Evolutionary conservation across 1,140 invertebrate genomes (phyloP).

Genomic region (Philotrypesis tridentata): DNA sequence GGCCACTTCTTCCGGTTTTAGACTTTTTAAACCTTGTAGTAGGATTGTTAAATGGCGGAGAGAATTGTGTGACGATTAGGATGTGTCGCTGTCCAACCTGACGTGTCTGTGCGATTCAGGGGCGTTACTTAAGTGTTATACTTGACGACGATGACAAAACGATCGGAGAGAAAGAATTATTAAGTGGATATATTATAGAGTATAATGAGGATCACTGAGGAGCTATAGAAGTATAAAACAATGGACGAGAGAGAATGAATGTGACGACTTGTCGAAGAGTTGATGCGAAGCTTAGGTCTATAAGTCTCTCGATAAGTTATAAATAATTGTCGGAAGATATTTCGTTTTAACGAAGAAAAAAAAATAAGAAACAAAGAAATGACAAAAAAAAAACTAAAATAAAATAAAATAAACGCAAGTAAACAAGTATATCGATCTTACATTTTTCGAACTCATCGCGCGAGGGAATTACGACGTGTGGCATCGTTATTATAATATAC

Average conservation of each 20-base stretch:
- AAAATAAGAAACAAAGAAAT: background rate
- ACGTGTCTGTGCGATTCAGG: background rate
- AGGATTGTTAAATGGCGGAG: conserved; percentile 30
- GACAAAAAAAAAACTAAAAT: background rate
- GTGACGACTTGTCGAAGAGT: conserved; percentile 7
- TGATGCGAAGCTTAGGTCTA: conserved; percentile 13
- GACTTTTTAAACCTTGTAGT: conserved; percentile 40
- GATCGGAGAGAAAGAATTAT: background rate
- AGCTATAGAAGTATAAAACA: conserved; percentile 1
- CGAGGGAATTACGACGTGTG: conserved; percentile 18
- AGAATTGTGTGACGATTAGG: background rate
- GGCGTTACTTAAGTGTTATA: background rate
- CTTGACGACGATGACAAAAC: background rate
- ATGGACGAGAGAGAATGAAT: conserved; percentile 11
- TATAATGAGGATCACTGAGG: background rate
- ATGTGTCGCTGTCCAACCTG: background rate
- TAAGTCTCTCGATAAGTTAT: conserved; percentile 37
- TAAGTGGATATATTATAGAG: background rate
- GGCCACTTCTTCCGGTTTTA: conserved; percentile 45
- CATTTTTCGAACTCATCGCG: conserved; percentile 41
- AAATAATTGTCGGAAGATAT: conserved; percentile 41
- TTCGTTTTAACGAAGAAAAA: conserved; percentile 29
- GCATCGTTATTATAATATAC: conserved; percentile 23
- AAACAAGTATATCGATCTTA: conserved; percentile 44
- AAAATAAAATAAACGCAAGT: conserved; percentile 1